Evolutionary conservation across 2,888 invertebrate species (phyloP).

Genomic region (Drosophila quinaria): DNA sequence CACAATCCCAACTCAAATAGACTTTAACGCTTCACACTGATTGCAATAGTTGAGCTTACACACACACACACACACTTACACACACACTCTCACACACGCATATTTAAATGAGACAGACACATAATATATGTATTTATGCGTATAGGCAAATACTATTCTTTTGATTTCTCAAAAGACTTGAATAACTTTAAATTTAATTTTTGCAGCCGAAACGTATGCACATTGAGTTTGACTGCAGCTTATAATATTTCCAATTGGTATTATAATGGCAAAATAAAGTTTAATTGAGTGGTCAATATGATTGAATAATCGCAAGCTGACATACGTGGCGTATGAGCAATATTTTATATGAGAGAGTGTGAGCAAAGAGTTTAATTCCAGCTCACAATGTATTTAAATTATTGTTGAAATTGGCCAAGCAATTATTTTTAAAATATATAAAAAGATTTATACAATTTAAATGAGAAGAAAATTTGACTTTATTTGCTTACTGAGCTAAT

Average conservation of each 20-base stretch:
- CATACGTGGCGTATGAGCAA: too few species aligned
- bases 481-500: too few species aligned
- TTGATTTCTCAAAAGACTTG: conserved; percentile 41
- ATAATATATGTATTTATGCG: conserved; percentile 66
- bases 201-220: conserved; percentile 11
- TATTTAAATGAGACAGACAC: conserved; percentile 21
- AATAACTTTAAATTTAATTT: conserved; percentile 24
- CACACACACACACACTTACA: conserved; percentile 9
- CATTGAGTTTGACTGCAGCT: background rate
- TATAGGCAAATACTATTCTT: conserved; percentile 52
- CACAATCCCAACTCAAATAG: conserved; percentile 71
- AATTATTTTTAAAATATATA: too few species aligned
- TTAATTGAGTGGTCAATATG: background rate
- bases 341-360: too few species aligned
- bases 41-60: conserved; percentile 67
- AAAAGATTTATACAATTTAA: too few species aligned
- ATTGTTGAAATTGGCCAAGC: too few species aligned
- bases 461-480: too few species aligned
- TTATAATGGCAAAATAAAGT: background rate
- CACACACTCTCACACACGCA: conserved; percentile 14
- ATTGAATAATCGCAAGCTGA: too few species aligned
- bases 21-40: conserved; percentile 78
- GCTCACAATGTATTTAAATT: too few species aligned
- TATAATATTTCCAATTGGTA: background rate
- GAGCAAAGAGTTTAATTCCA: too few species aligned